Base-by-base conservation (phyloP, 2,888 invertebrate species). In the Troides oblongomaculatus region DNA sequence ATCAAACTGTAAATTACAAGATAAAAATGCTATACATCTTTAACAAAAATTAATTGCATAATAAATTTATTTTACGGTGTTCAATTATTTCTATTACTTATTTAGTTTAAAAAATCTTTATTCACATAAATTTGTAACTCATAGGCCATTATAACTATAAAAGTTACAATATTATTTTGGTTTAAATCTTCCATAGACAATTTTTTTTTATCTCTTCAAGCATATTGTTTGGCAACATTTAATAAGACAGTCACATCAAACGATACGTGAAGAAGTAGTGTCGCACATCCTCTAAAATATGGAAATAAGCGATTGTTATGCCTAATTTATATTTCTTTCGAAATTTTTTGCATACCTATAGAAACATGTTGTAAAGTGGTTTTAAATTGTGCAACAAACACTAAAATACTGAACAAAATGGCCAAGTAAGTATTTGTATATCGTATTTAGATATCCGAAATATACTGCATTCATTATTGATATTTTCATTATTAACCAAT, bases 371-470 rank as follows among this genome's bases (percentile, higher is more conserved):
- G 71, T 82, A 74, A 83, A 76, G 70, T 73, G 72, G 30, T 61
- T 67, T 70, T 69, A 69, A 66, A 77, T 71, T 74, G 71, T 62
- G 72, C 71, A 63, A 66, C 65, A 76, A 73, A 74, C 72, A 57
- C 65, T 50, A 70, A 68, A 72, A 72, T 75, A 76, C 58, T 71
- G 66, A 72, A 72, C 81, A 89, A 86, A 80, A 91, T 91, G 91
- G 89, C 91, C 78, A 91, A 91, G 91, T 91, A 78, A 88, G 90
- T 88, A 59, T 62, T 30, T 50, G 53, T 60, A 64, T 23, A 72
- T 69, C 64, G 63, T 60, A 39, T 61, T 62, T 61, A 63, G 58
- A 43, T 63, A 66, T 66, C 43, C 50, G 23, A 64, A 68, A 58
- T 63, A 21, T 57, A 56, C 53, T 64, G 4, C 61, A 63, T 69